Conservation (phyloP, 2,113 vertebrate species). For the Notarius lentiginosus region DNA sequence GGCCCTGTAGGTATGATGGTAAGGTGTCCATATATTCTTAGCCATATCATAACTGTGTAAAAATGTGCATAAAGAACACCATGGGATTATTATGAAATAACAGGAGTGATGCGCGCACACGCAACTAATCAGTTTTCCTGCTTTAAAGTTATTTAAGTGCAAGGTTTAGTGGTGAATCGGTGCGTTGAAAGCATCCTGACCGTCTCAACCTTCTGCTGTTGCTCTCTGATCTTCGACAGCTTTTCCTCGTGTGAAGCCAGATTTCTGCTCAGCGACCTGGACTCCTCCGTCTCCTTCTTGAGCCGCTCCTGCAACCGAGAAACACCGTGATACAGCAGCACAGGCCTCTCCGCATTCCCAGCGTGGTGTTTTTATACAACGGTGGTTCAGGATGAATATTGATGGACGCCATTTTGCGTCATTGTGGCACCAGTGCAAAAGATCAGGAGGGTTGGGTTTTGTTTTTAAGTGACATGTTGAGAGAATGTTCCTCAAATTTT, state of each 20-base stretch:
- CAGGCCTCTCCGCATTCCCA: not conserved
- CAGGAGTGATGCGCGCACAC: not conserved
- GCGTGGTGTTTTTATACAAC: not conserved
- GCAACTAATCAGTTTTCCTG: not conserved
- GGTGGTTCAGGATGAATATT: not conserved
- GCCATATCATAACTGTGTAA: not conserved
- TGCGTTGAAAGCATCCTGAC: slow-evolving; percentile 56
- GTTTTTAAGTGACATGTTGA: not conserved
- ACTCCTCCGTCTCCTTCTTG: slow-evolving; percentile 54
- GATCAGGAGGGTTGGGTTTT: not conserved
- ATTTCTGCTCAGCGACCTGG: slow-evolving; percentile 63
- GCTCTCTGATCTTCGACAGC: slow-evolving; percentile 68
- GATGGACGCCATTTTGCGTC: not conserved
- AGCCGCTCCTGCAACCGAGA: slow-evolving; percentile 71
- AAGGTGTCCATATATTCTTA: not conserved
- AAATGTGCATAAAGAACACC: too few relatives aligned
- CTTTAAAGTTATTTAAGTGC: not conserved
- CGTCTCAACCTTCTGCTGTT: slow-evolving; percentile 68
- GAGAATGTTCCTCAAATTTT: not conserved
- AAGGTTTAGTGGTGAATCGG: not conserved
- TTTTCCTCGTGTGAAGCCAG: slow-evolving; percentile 65
- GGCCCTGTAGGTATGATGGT: not conserved
- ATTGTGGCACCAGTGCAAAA: too few relatives aligned
- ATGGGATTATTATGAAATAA: not conserved
- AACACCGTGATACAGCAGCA: not conserved